A percentile compares a stretch with the other conserved stretches of the same genome.
Evolutionary conservation across 2,888 invertebrate species (phyloP).

Genomic region (Eristalis tenax): DNA sequence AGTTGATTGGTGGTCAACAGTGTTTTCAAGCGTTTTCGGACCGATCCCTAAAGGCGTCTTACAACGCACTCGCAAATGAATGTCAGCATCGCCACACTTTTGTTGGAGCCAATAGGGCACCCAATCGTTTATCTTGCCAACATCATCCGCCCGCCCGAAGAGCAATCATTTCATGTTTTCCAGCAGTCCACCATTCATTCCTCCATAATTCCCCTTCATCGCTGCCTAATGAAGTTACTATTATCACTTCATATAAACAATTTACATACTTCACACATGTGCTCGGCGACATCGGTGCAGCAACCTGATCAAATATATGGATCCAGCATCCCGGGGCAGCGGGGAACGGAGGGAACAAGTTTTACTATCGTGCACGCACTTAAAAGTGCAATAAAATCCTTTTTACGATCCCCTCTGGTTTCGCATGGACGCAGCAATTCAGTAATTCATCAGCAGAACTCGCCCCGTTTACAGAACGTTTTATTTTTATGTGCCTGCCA

Average conservation of each 20-base stretch:
- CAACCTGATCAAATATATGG: conserved; percentile 67
- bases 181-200: neutral
- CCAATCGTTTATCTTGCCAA: no score
- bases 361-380: conserved; percentile 64
- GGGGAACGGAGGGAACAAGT: neutral
- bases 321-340: neutral
- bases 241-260: conserved; percentile 70
- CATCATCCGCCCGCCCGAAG: no score
- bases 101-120: no score
- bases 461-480: conserved; percentile 44
- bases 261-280: conserved; percentile 50
- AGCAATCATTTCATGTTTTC: neutral
- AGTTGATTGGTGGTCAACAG: no score
- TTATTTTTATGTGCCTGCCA: conserved; percentile 49
- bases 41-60: no score
- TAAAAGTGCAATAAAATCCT: conserved; percentile 68
- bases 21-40: no score
- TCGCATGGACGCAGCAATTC: conserved; percentile 56
- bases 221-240: conserved; percentile 44
- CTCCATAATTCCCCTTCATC: neutral
- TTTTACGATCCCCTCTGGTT: conserved; percentile 69
- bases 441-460: conserved; percentile 54
- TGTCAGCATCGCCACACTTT: no score
- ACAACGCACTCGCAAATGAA: no score
- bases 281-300: conserved; percentile 37